Percentiles rank a stretch among this genome's conserved stretches.
Conservation (phyloP, 2,797 vertebrate genomes). For the Enteromius treurensis region DNA sequence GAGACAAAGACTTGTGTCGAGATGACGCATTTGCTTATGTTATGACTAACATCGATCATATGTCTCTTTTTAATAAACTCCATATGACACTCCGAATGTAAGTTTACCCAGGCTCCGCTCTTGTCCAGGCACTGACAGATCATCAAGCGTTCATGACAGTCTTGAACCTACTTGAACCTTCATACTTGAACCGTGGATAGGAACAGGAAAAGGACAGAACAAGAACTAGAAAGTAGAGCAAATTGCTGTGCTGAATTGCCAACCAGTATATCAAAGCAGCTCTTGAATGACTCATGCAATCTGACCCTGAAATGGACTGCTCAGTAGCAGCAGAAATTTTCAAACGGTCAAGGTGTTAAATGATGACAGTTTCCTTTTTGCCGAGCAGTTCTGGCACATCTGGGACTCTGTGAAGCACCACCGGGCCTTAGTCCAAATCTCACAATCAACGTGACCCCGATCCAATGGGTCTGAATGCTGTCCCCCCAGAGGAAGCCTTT, state of each 20-base stretch:
- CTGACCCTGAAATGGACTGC: constrained; percentile 21
- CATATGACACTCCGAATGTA: not conserved
- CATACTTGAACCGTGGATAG: constrained; percentile 2
- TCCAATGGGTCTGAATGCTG: constrained; percentile 50
- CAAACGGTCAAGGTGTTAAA: constrained; percentile 29
- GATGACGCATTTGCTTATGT: constrained; percentile 35
- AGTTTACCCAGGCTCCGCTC: not conserved
- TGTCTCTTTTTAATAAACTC: constrained; percentile 44
- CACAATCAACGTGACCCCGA: constrained; percentile 37
- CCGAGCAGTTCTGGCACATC: constrained; percentile 4
- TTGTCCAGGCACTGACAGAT: constrained; percentile 12
- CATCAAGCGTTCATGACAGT: constrained; percentile 17
- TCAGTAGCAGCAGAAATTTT: constrained; percentile 8
- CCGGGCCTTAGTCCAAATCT: constrained; percentile 30
- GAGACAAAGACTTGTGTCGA: constrained; percentile 10
- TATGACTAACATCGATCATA: constrained; percentile 38
- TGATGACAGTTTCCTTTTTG: constrained; percentile 19
- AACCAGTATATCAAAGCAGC: constrained; percentile 20
- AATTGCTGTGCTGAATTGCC: constrained; percentile 7
- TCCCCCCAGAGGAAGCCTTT: constrained; percentile 59
- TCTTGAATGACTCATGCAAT: constrained; percentile 20
- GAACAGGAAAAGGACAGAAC: constrained; percentile 1
- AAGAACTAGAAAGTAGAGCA: constrained; percentile 19
- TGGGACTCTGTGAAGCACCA: constrained; percentile 20
- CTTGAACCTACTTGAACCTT: constrained; percentile 33